A percentile compares a stretch with the other conserved stretches of the same genome.
phyloP scores from a whole-genome alignment of 2,888 invertebrate genomes.

The Campopleginae sp. region DNA sequence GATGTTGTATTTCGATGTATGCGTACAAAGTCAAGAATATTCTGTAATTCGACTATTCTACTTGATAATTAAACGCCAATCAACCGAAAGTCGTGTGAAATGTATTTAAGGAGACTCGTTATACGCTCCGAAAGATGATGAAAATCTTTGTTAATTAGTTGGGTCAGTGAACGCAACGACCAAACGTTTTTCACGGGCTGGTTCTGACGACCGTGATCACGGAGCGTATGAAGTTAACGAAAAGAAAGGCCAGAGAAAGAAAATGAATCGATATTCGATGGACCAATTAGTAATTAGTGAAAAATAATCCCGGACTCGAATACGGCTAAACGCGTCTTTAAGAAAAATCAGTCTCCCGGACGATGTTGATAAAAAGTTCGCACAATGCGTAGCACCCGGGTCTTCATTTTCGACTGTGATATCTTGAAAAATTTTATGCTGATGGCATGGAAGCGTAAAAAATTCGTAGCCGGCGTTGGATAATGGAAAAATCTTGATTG shows the following conservation, averaged over 20 bases:
- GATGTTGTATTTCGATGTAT: not conserved
- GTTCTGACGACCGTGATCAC: not conserved
- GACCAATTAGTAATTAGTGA: constrained; percentile 33
- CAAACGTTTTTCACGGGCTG: not conserved
- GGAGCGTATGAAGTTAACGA: not conserved
- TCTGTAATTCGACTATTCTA: not conserved
- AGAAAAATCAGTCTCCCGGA: not conserved
- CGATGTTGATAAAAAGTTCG: not conserved
- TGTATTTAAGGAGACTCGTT: constrained; percentile 43
- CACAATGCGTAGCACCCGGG: not conserved
- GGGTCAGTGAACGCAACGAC: not conserved
- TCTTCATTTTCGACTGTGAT: not conserved
- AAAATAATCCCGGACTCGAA: not conserved
- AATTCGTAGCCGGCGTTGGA: not conserved
- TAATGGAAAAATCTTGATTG: not conserved
- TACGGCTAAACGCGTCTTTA: not conserved
- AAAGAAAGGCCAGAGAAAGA: not conserved
- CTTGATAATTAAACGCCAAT: constrained; percentile 37
- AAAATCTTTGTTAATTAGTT: constrained; percentile 37
- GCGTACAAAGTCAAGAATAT: not conserved
- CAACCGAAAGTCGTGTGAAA: not conserved
- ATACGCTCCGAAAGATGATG: not conserved
- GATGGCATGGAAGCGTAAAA: not conserved
- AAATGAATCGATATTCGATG: not conserved
- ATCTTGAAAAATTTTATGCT: not conserved